Evolutionary conservation across 1,140 invertebrate genomes (phyloP), one percentile per base, ranked within the genome.

Genomic region (Belonocnema kinseyi): DNA sequence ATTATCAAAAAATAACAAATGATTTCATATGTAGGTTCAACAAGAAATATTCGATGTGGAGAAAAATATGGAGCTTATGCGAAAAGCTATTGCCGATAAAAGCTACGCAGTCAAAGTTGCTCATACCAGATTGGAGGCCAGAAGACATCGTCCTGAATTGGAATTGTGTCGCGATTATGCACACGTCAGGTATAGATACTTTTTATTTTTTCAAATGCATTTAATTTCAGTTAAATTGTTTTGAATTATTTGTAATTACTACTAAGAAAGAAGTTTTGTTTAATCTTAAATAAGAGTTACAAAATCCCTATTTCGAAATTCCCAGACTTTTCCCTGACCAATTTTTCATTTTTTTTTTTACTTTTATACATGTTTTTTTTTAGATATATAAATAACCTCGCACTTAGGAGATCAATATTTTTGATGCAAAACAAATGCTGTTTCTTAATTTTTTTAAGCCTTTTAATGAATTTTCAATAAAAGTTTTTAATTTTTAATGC

Each of bases 141-240:
- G 94, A 84, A 93, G 93, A 78, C 93, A 94, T 85, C 90, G 94
- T 77, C 94, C 94, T 3, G 94, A 95, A 84, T 93, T 98, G 2
- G 98, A 99, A 92, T 92, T 97, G 61, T 98, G 97, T 91, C 93
- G 96, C 83, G 97, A 98, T 91, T 93, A 94, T 76, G 96, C 96
- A 33, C 96, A 98, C 81, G 92, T 94, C 82, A 95, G 96, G 96
- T 97, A 76, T 12, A 66, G 8, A 40, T 40, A 40, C 14, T 33
- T 73, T 17, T 16, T 2, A 2, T 2, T 61, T 52, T 74, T 73
- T 16, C 0, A 46, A 46, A 46, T 46, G 2, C 0, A 11, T 46
- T 46, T 2, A 8, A 46, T 46, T 46, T 46, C 10, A 46, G 14
- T 26, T 21, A 73, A 58, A 0, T n/a, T 46, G 16, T 46, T 5